Base-by-base conservation (phyloP, 37 sponge, comb jelly and placozoan species). In the Crambe crambe region DNA sequence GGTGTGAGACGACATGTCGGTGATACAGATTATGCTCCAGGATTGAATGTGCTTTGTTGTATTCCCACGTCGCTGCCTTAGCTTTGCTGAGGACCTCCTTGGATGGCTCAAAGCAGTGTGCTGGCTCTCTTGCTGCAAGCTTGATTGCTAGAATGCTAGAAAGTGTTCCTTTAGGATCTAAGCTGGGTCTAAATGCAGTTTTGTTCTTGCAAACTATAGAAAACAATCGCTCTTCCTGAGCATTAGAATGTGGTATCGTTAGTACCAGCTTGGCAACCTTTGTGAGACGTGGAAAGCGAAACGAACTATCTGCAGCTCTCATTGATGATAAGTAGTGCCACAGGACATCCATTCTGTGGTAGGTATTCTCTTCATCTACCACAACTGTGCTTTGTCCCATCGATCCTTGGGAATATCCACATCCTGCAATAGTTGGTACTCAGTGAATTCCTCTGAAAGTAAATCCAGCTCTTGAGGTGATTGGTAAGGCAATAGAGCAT, bases 81-180 rank as follows among this genome's bases (percentile, higher is more conserved):
- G 80, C 73, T 61, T 71, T 69, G 59, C 44, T 47, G 22, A 79
- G 75, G 38, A 79, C 32, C 41, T 56, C 80, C 35, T 72, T 86
- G 15, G 86, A 36, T 29, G 80, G 80, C 56, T 58, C 66, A n/a
- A 74, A 86, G 56, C 56, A 42, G 21, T 70, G 57, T 30, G 74
- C 54, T 54, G 80, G 64, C 1, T 65, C 68, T 29, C 18, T 54
- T 26, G 2, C 22, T 42, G 78, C 85, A 36, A 78, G 73, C 37
- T 85, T 85, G 40, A 85, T 77, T 26, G 79, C 58, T 51, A 78
- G 21, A 25, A 85, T 85, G 57, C 76, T 85, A 61, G 86, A 78
- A 32, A 68, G 56, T 58, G 79, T 85, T 34, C 79, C 79, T 37
- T 85, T 73, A 25, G 81, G 87, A 36, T 80, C 87, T 34, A 86